Evolutionary conservation across 1,140 invertebrate genomes (phyloP).

Genomic region (Himalopsyche phryganea): DNA sequence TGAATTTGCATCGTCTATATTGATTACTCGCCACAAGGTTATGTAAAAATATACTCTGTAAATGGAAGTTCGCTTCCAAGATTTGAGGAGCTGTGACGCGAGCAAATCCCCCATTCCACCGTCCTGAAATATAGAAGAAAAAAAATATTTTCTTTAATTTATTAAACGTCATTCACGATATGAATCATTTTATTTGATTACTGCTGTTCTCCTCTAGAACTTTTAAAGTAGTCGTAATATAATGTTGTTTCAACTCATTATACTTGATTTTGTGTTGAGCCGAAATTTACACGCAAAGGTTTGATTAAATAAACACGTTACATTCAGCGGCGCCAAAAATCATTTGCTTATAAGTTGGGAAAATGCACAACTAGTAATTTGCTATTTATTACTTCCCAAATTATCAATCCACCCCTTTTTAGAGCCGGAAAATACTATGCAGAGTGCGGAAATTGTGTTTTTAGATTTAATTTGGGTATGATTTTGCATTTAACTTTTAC

Average conservation of each 20-base stretch:
- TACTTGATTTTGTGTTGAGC: background rate
- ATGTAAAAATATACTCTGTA: too few relatives aligned
- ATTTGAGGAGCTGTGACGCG: too few relatives aligned
- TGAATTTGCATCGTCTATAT: too few relatives aligned
- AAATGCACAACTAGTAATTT: constrained; percentile 15
- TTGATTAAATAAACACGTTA: constrained; percentile 16
- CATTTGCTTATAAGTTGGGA: constrained; percentile 11
- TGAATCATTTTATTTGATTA: too few relatives aligned
- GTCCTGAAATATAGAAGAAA: too few relatives aligned
- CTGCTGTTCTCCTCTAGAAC: too few relatives aligned
- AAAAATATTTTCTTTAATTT: too few relatives aligned
- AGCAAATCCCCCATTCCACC: too few relatives aligned
- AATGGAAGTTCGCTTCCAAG: too few relatives aligned
- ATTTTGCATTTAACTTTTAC: background rate
- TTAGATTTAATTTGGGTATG: background rate
- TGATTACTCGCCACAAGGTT: too few relatives aligned
- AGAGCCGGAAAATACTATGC: background rate
- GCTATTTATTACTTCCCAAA: constrained; percentile 17
- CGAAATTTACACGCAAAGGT: constrained; percentile 9
- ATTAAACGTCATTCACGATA: too few relatives aligned
- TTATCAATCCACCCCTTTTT: constrained; percentile 8
- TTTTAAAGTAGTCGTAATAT: too few relatives aligned
- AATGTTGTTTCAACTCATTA: background rate
- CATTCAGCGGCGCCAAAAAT: constrained; percentile 2
- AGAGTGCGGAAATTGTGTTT: background rate